Base-by-base conservation (phyloP, 2,888 invertebrate genomes). In the Penaeus monodon region DNA sequence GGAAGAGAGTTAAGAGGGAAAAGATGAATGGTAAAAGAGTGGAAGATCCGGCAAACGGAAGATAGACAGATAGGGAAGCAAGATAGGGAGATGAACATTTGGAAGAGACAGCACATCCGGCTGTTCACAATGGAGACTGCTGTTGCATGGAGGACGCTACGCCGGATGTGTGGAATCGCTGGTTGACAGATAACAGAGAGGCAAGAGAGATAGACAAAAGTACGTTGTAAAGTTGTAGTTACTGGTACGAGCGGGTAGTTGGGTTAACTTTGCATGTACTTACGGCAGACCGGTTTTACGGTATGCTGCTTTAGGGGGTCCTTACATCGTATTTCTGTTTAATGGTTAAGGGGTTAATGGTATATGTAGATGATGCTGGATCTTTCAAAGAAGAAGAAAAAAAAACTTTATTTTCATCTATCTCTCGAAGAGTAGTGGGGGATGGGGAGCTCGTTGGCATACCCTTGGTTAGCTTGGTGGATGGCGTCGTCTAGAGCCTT, bases 371-470 rank as follows among this genome's bases (percentile, higher is more conserved):
- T 57, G 57, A 14, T 57, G 57, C 17, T 1, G 57, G 44, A 44
- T 44, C 44, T 44, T 44, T 10, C 33, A 38, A 38, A 38, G 33
- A 38, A 38, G 3, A 38, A 38, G n/a, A n/a, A 14, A 10, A 44
- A 0, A 27, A 78, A 20, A 27, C n/a, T n/a, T 57, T 76, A n/a
- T n/a, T n/a, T n/a, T 24, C 7, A 14, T 49, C 12, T n/a, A 20
- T 76, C 76, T 24, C 17, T n/a, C 49, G 38, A n/a, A 3, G 12
- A 44, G 44, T 6, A 49, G 49, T 1, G 57, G 29, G 74, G 22
- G 77, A 22, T 3, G 63, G 44, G 8, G 78, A 29, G 27, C 63
- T 78, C 64, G 27, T 78, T 78, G 78, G 64, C 78, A 63, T 22
- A 38, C 20, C 49, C 74, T 63, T 29, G 78, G 63, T 57, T 57